Conservation (phyloP, 2,113 vertebrate genomes). For the Bos javanicus region DNA sequence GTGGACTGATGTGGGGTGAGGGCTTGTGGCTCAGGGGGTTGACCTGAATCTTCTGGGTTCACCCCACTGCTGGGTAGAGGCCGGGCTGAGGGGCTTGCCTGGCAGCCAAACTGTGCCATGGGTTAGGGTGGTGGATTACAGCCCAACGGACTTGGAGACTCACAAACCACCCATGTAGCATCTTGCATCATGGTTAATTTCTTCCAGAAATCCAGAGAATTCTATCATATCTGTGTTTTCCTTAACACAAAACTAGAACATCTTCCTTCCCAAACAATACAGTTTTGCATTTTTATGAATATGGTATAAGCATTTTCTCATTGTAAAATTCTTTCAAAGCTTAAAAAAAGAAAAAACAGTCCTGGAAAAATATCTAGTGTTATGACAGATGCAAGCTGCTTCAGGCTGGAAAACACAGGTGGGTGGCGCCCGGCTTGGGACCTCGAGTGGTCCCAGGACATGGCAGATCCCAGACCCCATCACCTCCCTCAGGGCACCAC, state of each 20-base stretch:
- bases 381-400: fast-evolving
- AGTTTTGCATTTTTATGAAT: neutral
- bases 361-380: neutral
- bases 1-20: neutral
- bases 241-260: neutral
- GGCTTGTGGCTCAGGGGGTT: too few relatives aligned
- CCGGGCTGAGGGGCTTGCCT: neutral
- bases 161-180: neutral
- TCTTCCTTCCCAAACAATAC: neutral
- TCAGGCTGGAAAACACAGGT: fast-evolving
- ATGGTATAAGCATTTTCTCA: neutral
- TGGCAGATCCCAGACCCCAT: neutral
- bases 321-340: neutral
- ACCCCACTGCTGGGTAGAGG: neutral
- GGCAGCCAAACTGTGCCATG: neutral
- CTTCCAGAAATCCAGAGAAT: neutral
- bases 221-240: neutral
- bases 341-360: neutral
- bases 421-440: fast-evolving
- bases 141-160: neutral
- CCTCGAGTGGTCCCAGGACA: neutral
- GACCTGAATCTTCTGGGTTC: neutral
- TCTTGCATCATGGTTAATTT: neutral
- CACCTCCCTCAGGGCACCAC: neutral
- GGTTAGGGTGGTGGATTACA: neutral